phyloP scores from a whole-genome alignment of 2,888 invertebrate genomes.

The Lepidonotus clava region DNA sequence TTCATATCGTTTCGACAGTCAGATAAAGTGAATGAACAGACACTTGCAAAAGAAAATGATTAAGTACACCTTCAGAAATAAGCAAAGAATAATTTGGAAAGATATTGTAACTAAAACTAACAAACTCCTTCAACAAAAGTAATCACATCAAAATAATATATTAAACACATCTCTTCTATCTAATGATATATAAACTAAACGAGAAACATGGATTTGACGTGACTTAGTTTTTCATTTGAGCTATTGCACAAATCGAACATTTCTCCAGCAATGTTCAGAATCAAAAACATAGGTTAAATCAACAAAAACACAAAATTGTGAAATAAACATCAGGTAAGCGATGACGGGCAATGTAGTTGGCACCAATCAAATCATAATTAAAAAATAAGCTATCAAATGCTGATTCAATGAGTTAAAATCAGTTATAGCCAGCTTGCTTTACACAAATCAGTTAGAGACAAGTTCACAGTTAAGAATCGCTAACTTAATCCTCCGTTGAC shows the following conservation, averaged over 20 bases:
- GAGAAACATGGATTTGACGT: background rate
- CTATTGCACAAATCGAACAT: conserved; percentile 18
- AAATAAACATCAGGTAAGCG: background rate
- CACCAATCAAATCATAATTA: conserved; percentile 2
- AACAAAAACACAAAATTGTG: background rate
- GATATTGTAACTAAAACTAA: background rate
- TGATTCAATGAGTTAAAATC: background rate
- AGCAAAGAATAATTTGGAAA: background rate
- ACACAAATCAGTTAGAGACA: background rate
- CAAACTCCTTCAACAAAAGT: background rate
- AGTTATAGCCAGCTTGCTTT: background rate
- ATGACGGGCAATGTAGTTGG: conserved; percentile 7
- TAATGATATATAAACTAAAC: background rate
- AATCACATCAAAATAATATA: background rate
- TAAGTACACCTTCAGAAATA: background rate
- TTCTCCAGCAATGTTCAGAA: conserved; percentile 16
- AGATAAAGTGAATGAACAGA: no score
- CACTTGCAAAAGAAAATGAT: background rate
- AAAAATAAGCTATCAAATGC: background rate
- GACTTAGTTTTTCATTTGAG: conserved; percentile 12
- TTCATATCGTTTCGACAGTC: no score
- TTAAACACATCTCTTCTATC: background rate
- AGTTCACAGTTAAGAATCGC: background rate
- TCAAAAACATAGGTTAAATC: background rate
- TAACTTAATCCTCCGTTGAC: background rate